Base-by-base conservation (phyloP, 1,140 invertebrate genomes). In the Eubasilissa regina region DNA sequence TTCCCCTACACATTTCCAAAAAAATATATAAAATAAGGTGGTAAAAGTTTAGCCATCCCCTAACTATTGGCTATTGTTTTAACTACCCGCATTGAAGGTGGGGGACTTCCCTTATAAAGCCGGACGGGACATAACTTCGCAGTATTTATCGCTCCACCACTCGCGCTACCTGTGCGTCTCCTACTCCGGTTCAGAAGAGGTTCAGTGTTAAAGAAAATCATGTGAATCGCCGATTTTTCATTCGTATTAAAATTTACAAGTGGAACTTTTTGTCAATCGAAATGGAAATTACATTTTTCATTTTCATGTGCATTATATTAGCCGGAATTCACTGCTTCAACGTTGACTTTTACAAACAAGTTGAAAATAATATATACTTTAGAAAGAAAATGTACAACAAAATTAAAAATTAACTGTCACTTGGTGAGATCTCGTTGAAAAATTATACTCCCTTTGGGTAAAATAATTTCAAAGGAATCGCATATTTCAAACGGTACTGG, bases 61-160 rank as follows among this genome's bases (percentile, higher is more conserved):
- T 12, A 4, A 44, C 13, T 25, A 80, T 80, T 53, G 75, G 76
- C 51, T 78, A 78, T 80, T 72, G 75, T 78, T 80, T 80, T 82
- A 82, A 80, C 78, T 76, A 75, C 81, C 78, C 78, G 62, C 58
- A 35, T n/a, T n/a, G 9, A 43, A 56, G 76, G 81, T 62, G 78
- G 81, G 81, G 78, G 75, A 58, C 21, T 17, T 78, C 35, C 76
- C 81, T 78, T 82, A 82, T 82, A 82, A 74, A 82, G 81, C 25
- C 78, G 48, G 35, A 75, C 48, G 56, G 56, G 51, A 13, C 74
- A 60, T 44, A 43, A 51, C 48, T 76, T 82, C 80, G 43, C 68
- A 82, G 81, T 82, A 79, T 68, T 75, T 73, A 77, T 68, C 66
- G 74, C 47, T 48, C 62, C 48, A 48, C 78, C 62, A 35, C n/a